phyloP scores from a whole-genome alignment of 2,888 invertebrate genomes.

The Fragum whitleyi region DNA sequence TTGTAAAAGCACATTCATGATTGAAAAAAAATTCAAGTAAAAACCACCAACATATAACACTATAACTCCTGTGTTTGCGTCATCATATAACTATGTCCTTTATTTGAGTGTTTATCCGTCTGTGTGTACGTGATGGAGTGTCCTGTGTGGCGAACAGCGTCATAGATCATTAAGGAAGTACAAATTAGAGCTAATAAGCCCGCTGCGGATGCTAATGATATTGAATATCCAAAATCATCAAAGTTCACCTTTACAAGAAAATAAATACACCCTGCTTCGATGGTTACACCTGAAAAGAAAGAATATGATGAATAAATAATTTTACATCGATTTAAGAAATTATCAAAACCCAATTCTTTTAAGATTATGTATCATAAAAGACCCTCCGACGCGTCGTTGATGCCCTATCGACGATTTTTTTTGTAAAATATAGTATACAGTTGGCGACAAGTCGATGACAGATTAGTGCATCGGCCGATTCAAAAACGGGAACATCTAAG shows the following conservation, averaged over 20 bases:
- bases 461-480: too few species aligned
- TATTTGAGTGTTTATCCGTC: slow-evolving; percentile 3
- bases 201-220: slow-evolving; percentile 17
- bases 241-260: slow-evolving; percentile 20
- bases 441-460: too few species aligned
- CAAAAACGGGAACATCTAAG: too few species aligned
- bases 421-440: too few species aligned
- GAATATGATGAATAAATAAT: too few species aligned
- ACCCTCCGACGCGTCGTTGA: too few species aligned
- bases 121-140: background rate
- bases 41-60: background rate
- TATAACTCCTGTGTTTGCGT: background rate
- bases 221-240: slow-evolving; percentile 10
- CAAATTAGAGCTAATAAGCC: slow-evolving; percentile 14
- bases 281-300: slow-evolving; percentile 14
- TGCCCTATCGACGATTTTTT: background rate
- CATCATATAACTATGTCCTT: background rate
- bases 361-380: too few species aligned
- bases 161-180: slow-evolving; percentile 3
- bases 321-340: too few species aligned
- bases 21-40: too few species aligned
- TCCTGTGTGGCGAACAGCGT: background rate
- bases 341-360: too few species aligned
- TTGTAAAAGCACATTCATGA: too few species aligned
- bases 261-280: slow-evolving; percentile 14